A percentile compares a stretch with the other conserved stretches of the same genome.
Evolutionary conservation across 2,797 vertebrate genomes (phyloP).

Genomic region (Spizella passerina): DNA sequence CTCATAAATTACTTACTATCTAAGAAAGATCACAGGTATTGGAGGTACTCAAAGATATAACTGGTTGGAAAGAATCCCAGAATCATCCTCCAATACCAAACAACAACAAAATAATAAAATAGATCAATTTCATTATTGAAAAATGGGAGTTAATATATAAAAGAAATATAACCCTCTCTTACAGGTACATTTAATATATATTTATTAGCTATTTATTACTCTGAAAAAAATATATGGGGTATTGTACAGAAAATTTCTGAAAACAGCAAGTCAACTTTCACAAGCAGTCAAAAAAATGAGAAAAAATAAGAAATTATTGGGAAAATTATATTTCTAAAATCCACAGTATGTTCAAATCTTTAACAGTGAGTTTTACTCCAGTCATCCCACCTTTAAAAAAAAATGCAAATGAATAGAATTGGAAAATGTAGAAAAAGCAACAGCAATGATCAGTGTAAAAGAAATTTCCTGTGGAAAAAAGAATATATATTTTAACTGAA

Average conservation of each 20-base stretch:
- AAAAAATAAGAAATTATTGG: not conserved
- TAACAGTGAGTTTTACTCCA: not conserved
- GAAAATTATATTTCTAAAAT: not conserved
- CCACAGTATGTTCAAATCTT: not conserved
- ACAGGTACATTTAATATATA: not conserved
- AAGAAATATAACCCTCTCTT: not conserved
- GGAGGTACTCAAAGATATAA: not conserved
- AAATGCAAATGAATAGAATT: accelerated
- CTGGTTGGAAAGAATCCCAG: not conserved
- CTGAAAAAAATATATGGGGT: not conserved
- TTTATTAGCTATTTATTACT: not conserved
- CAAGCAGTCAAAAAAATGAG: not conserved
- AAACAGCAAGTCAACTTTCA: not conserved
- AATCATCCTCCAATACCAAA: not conserved
- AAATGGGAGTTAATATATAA: not conserved
- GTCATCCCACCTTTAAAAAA: not conserved
- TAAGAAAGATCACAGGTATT: not conserved
- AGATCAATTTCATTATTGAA: not conserved
- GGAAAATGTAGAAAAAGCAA: not conserved
- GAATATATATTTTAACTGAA: not conserved
- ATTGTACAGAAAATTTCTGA: not conserved
- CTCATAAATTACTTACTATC: not conserved
- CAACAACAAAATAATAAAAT: not conserved
- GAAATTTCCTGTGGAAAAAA: not conserved
- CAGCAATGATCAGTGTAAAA: not conserved